Base-by-base conservation (phyloP, 2,797 vertebrate genomes). In the Oceanodroma leucorhoa region DNA sequence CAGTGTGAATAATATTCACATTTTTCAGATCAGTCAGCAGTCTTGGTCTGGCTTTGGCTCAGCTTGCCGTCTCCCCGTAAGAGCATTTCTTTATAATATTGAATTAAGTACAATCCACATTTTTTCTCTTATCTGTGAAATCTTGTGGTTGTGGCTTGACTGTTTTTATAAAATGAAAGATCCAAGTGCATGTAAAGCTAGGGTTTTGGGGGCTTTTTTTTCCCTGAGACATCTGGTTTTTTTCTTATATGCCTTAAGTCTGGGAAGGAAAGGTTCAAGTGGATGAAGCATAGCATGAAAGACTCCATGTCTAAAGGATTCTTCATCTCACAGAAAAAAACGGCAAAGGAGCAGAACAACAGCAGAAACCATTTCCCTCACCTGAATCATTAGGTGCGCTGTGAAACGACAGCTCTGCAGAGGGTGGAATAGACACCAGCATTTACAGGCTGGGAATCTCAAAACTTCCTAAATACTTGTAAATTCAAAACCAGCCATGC, bases 121-220 rank as follows among this genome's bases (percentile, higher is more conserved):
- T 98, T 98, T 97, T 95, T 98, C 97, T 97, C 97, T 98, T 98
- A 98, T 98, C 98, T 98, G 96, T 97, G 97, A 98, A 98, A 98
- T 98, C 98, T 98, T 98, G 98, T 82, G 97, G 98, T 98, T 97
- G 96, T 93, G 94, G 89, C 93, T 97, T 97, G 97, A 97, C 97
- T 98, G 97, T 96, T 98, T 98, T 97, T 94, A 97, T 97, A 97
- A 97, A 98, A 98, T 97, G 97, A 98, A 98, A 98, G 98, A 98
- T 97, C 97, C 95, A 98, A 98, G 97, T 97, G 96, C 97, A 98
- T 96, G 97, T 97, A 97, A 98, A 98, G 93, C 95, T 97, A 89
- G 83, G 97, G 97, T 51, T 78, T 96, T 88, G 86, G 92, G 93
- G 41, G 36, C 45, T 64, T 88, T 91, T 94, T 73, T 90, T 93